Percentiles rank a stretch among this genome's conserved stretches.
phyloP scores from a whole-genome alignment of 1,140 invertebrate genomes.

The Nebria ingens region DNA sequence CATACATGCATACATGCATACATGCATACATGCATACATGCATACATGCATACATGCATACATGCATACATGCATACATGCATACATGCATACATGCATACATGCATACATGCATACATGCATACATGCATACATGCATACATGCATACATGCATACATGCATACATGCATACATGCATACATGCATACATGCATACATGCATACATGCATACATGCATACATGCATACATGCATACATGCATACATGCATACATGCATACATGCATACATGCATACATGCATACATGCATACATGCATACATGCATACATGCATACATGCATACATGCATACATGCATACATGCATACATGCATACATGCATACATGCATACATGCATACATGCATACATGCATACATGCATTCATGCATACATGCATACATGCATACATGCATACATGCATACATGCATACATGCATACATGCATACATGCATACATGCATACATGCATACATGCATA shows the following conservation, averaged over 20 bases:
- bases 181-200: no score
- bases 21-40: not conserved
- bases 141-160: not conserved
- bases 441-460: not conserved
- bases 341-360: not conserved
- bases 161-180: not conserved
- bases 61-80: not conserved
- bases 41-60: not conserved
- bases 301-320: not conserved
- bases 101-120: not conserved
- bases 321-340: not conserved
- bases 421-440: not conserved
- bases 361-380: not conserved
- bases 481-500: not conserved
- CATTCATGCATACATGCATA: not conserved
- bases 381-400: no score
- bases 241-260: not conserved
- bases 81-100: not conserved
- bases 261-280: not conserved
- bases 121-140: not conserved
- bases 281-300: not conserved
- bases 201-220: not conserved
- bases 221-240: not conserved
- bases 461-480: not conserved
- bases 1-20: not conserved